Conservation (phyloP, 2,113 vertebrate species). For the Passer montanus region DNA sequence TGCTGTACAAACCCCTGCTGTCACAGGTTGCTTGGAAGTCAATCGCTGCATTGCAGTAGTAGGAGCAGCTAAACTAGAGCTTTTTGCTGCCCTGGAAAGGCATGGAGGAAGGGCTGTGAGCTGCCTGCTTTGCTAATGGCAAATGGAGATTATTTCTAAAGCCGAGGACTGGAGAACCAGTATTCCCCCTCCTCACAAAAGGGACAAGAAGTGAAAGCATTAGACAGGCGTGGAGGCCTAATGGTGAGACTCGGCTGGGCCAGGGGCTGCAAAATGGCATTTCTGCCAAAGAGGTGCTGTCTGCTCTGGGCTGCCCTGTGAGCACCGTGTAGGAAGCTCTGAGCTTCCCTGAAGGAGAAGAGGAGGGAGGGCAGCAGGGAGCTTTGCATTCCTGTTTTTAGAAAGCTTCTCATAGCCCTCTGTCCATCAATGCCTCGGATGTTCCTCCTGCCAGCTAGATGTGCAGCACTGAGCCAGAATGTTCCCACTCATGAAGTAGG, state of each 20-base stretch:
- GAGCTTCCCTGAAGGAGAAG: neutral
- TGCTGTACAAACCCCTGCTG: neutral
- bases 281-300: neutral
- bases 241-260: neutral
- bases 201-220: neutral
- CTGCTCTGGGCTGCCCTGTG: accelerated
- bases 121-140: neutral
- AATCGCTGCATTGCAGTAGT: neutral
- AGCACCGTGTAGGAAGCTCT: neutral
- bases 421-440: neutral
- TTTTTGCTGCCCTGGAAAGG: neutral
- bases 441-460: conserved; percentile 54
- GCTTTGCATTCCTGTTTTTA: neutral
- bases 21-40: neutral
- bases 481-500: conserved; percentile 1
- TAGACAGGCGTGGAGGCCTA: neutral
- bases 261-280: neutral
- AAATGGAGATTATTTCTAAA: neutral
- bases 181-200: neutral
- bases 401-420: neutral
- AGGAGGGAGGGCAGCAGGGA: neutral
- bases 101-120: neutral
- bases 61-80: neutral
- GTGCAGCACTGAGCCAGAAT: conserved; percentile 16
- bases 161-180: neutral